phyloP scores from a whole-genome alignment of 2,888 invertebrate genomes.

The Leptinotarsa tumamoca region DNA sequence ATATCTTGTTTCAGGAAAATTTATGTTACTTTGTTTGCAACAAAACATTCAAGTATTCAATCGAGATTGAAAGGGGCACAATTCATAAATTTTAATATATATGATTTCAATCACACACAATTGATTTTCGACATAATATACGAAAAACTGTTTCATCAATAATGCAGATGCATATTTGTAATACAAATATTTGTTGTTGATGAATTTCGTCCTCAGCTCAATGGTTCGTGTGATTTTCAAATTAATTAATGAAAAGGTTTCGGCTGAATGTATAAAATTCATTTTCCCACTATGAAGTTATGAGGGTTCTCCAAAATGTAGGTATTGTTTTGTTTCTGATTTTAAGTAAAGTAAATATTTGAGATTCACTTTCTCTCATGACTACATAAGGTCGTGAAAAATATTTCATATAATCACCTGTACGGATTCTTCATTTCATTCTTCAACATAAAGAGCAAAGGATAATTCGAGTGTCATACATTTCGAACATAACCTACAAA shows the following conservation, averaged over 20 bases:
- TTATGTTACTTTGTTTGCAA: too few species aligned
- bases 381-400: background rate
- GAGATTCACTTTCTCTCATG: background rate
- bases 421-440: too few species aligned
- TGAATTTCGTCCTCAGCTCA: constrained; percentile 13
- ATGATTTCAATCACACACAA: constrained; percentile 27
- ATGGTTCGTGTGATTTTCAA: constrained; percentile 23
- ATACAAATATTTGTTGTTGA: constrained; percentile 37
- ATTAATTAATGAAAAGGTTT: constrained; percentile 15
- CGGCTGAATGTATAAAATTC: background rate
- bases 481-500: too few species aligned
- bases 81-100: constrained; percentile 36
- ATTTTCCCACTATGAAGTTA: background rate
- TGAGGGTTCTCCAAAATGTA: too few species aligned
- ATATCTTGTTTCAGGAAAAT: too few species aligned
- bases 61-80: constrained; percentile 32
- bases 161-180: constrained; percentile 36
- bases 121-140: constrained; percentile 30
- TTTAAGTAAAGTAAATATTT: background rate
- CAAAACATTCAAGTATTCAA: background rate
- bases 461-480: too few species aligned
- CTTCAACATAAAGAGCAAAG: too few species aligned
- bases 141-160: constrained; percentile 36
- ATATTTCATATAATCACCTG: too few species aligned
- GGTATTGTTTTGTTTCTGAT: background rate